Base-by-base conservation (phyloP, 2,888 invertebrate species). In the Villa cingulata region DNA sequence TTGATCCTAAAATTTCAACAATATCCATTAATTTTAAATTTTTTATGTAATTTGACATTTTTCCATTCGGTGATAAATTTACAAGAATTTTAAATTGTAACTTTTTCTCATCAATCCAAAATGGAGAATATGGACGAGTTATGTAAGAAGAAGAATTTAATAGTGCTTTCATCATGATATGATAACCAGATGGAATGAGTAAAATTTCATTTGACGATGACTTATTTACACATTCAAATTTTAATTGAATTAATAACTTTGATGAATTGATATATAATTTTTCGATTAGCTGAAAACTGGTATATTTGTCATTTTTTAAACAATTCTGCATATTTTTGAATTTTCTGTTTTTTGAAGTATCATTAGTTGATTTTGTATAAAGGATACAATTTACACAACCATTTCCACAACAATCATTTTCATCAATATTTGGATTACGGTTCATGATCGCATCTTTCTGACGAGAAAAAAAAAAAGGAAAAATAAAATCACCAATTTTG, bases 1-100 rank as follows among this genome's bases (percentile, higher is more conserved):
- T 82, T 1, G 86, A 85, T 1, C 87, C 87, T 57, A 86, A 70
- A 75, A 85, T 81, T 47, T 76, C 66, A 12, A 81, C 76, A 40
- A 66, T 52, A 46, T 75, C 72, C 2, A 73, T 74, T 34, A 64
- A 54, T 44, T 63, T 56, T 58, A 80, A 62, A 29, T 62, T 58
- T 48, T 61, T 65, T 42, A 83, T 63, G 43, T 72, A 71, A 49
- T 66, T 65, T 2, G 83, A 80, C 67, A 82, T 78, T 42, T 65
- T 53, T 1, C 83, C 82, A 51, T 66, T 57, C 2, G 65, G 58
- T 66, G 77, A 78, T 43, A 74, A 63, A 66, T 81, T 81, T 1
- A 83, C 72, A 40, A 82, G 57, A 45, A 83, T 70, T 54, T 74
- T 72, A 63, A 83, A 82, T 55, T 63, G 57, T 46, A 62, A 57